Conservation (phyloP, 2,888 invertebrate species). For the Thalpophila matura region DNA sequence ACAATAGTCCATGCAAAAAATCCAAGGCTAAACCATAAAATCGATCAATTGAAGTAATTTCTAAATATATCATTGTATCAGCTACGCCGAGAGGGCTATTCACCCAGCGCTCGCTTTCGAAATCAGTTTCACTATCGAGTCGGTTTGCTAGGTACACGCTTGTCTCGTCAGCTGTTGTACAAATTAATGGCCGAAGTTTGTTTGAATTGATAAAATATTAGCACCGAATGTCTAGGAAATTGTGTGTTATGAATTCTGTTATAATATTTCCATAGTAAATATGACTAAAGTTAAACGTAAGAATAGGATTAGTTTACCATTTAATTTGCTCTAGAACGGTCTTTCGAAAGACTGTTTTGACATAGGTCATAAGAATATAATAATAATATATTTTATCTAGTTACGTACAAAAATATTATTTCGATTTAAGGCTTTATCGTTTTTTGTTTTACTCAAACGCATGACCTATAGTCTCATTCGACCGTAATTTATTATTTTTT, state of each 20-base stretch:
- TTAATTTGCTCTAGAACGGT: slow-evolving; percentile 1
- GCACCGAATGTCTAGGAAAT: slow-evolving; percentile 36
- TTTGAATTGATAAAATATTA: slow-evolving; percentile 61
- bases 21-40: slow-evolving; percentile 25
- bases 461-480: too few relatives aligned
- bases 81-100: slow-evolving; percentile 52
- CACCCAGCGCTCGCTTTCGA: slow-evolving; percentile 60
- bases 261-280: slow-evolving; percentile 24
- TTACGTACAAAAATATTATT: too few relatives aligned
- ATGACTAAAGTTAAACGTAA: neutral
- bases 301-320: slow-evolving; percentile 4
- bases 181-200: slow-evolving; percentile 60
- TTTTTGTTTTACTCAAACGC: too few relatives aligned
- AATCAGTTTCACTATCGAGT: slow-evolving; percentile 63
- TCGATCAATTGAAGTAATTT: slow-evolving; percentile 26
- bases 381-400: too few relatives aligned
- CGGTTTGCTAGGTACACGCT: slow-evolving; percentile 22
- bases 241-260: slow-evolving; percentile 35
- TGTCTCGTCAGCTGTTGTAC: slow-evolving; percentile 57
- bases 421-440: too few relatives aligned
- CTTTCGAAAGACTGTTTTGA: neutral
- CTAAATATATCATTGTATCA: slow-evolving; percentile 45
- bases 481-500: too few relatives aligned
- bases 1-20: neutral
- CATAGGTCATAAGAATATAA: too few relatives aligned